Percentiles rank a stretch among this genome's conserved stretches.
Evolutionary conservation across 2,113 vertebrate genomes (phyloP).

Genomic region (Ranitomeya imitator): DNA sequence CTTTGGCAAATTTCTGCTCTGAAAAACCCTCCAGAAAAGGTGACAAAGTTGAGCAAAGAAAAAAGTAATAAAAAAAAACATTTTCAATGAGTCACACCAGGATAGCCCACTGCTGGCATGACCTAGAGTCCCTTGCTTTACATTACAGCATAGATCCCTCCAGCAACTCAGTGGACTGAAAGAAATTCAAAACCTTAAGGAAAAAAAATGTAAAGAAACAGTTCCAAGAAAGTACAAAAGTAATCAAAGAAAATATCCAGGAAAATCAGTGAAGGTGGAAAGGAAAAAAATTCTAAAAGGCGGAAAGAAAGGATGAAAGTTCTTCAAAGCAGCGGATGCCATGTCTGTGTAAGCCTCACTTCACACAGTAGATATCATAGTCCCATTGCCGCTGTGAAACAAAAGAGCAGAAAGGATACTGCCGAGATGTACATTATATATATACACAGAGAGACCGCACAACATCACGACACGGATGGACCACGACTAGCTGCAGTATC

Average conservation of each 20-base stretch:
- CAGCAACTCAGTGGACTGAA: constrained; percentile 28
- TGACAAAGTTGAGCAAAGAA: constrained; percentile 56
- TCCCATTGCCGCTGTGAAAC: constrained; percentile 91
- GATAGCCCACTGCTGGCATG: neutral
- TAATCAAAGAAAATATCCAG: constrained; percentile 62
- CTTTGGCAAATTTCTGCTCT: constrained; percentile 63
- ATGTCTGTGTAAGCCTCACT: constrained; percentile 73
- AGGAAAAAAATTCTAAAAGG: constrained; percentile 51
- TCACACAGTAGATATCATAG: constrained; percentile 99
- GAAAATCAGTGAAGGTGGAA: constrained; percentile 68
- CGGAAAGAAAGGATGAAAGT: constrained; percentile 64
- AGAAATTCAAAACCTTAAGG: constrained; percentile 3
- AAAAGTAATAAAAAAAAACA: constrained; percentile 54
- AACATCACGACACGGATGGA: neutral
- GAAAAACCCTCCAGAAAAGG: constrained; percentile 63
- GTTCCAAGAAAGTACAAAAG: constrained; percentile 36
- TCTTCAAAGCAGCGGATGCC: constrained; percentile 73
- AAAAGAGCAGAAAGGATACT: constrained; percentile 77
- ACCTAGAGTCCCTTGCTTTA: constrained; percentile 33
- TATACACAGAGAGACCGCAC: neutral
- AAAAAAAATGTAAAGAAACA: neutral
- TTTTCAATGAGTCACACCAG: constrained; percentile 72
- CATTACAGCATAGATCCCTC: constrained; percentile 32
- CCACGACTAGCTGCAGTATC: constrained; percentile 36
- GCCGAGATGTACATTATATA: constrained; percentile 64